Evolutionary conservation across 2,888 invertebrate genomes (phyloP).

Genomic region (Ophion obscuratus): DNA sequence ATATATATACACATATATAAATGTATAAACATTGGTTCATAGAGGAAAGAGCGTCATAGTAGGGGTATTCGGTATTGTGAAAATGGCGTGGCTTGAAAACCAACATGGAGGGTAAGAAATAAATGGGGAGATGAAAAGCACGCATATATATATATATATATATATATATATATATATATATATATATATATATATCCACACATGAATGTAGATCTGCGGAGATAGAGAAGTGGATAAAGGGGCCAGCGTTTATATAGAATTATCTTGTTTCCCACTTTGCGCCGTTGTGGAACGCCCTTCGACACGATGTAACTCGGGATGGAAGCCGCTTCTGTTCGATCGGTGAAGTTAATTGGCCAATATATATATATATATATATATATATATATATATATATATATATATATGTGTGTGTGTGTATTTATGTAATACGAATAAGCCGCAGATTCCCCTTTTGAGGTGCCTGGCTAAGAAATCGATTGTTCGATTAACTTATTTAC

Average conservation of each 20-base stretch:
- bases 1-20: too few relatives aligned
- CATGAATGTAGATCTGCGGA: conserved; percentile 37
- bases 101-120: conserved; percentile 25
- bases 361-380: conserved; percentile 24
- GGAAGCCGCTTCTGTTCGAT: conserved; percentile 56
- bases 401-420: neutral
- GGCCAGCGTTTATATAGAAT: conserved; percentile 59
- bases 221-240: conserved; percentile 58
- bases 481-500: too few relatives aligned
- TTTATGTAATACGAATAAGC: neutral
- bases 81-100: conserved; percentile 10
- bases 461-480: too few relatives aligned
- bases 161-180: conserved; percentile 3
- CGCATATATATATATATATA: neutral
- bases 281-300: conserved; percentile 51
- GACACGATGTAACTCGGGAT: conserved; percentile 34
- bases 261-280: conserved; percentile 55
- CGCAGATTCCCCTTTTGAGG: neutral
- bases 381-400: neutral
- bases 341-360: conserved; percentile 61
- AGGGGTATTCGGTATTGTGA: conserved; percentile 23
- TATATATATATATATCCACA: neutral
- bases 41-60: conserved; percentile 2
- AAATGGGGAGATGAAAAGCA: conserved; percentile 20
- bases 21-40: neutral